Evolutionary conservation across 2,888 invertebrate species (phyloP), one percentile per base, ranked within the genome.

Genomic region (Reticulitermes lucifugus): DNA sequence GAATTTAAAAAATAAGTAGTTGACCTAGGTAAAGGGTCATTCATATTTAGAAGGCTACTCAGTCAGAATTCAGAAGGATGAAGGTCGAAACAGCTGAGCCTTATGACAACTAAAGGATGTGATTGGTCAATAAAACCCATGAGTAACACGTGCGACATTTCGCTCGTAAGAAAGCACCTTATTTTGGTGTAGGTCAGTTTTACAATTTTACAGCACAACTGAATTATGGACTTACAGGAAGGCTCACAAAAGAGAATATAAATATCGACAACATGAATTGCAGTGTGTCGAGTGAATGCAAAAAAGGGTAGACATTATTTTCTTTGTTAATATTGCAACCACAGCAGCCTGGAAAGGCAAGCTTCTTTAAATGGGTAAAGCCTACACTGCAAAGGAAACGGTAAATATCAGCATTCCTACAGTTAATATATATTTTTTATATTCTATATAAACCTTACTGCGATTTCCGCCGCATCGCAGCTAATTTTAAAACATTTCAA

Each of bases 11-110:
- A 77, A 77, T 41, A 29, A 21, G 35, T n/a, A 3, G 22, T 77
- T 77, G 77, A 46, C 46, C n/a, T 77, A 77, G 46, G 77, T 46
- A 77, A 77, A 77, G 77, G 77, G 77, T 77, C 77, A 46, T 46
- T 22, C 22, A 46, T n/a, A 6, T 0, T 77, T 77, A 46, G 14
- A 21, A 46, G 46, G n/a, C 77, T 41, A 10, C 22, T 77, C 22
- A n/a, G 77, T 77, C 22, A n/a, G 77, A 46, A 77, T 46, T 46
- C 46, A 46, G 43, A 18, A 18, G 43, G n/a, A 22, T n/a, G 77
- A 77, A 77, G 77, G 77, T 7, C 77, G 22, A 6, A 18, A 3
- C 46, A 77, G 46, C 77, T 46, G 77, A 46, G 12, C 41, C 12
- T 73, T 29, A 10, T 2, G 18, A 65, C 7, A n/a, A n/a, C 5